Base-by-base conservation (phyloP, 2,797 vertebrate species). In the Catamblyrhynchus diadema region DNA sequence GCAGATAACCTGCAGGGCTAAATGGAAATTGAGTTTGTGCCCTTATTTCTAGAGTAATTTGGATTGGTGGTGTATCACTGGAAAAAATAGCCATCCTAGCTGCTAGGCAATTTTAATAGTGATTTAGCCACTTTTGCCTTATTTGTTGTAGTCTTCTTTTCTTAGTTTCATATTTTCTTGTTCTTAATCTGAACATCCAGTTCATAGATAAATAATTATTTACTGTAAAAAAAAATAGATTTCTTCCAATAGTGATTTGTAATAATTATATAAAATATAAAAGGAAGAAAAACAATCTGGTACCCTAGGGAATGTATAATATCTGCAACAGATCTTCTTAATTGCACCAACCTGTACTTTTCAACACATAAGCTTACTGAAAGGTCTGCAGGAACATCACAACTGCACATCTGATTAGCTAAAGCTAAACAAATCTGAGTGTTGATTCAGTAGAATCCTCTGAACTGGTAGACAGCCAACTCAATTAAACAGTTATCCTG, bases 21-120 rank as follows among this genome's bases (percentile, higher is more conserved):
- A 71, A 83, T 69, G 65, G 77, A 92, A 94, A 88, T 69, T 44
- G 45, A 11, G 61, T 65, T 96, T 94, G 42, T 79, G 75, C 25
- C 65, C 62, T 86, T 91, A 48, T 87, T 90, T 81, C 64, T 73
- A 25, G 24, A 70, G 51, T 35, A 44, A 44, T 91, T 90, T 84
- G 77, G 7, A 37, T 25, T 65, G 35, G 35, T 56, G 20, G 3
- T 85, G 33, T 45, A 53, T 82, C 8, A 2, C 42, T 81, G 59
- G 39, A 53, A 78, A 56, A 82, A 91, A 12, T 25, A 67, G 13
- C 42, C 24, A 27, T 75, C 23, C 16, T 22, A 44, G 37, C 51
- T 92, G 33, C 51, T 50, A 78, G 47, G 51, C 42, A 77, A n/a
- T 59, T 72, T 56, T 60, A 66, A 37, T 57, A 47, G 51, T 32